Conservation (phyloP, 2,113 vertebrate genomes). For the Oreochromis spilurus region DNA sequence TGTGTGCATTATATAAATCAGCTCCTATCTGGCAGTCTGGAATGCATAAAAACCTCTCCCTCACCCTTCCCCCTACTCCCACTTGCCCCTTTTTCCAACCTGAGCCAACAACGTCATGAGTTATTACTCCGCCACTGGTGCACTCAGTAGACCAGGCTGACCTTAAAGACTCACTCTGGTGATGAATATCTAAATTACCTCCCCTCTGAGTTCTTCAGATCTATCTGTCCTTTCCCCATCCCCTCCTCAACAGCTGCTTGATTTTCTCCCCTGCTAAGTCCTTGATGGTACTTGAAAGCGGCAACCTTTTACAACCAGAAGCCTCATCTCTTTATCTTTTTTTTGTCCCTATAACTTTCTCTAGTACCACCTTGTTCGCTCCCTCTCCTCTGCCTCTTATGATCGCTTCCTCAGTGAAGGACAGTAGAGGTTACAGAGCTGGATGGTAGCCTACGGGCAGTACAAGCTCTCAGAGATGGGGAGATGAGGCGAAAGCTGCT, state of each 20-base stretch:
- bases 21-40: not conserved
- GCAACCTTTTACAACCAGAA: not conserved
- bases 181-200: conserved; percentile 39
- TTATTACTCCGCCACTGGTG: conserved; percentile 6
- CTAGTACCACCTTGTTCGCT: not conserved
- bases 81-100: not conserved
- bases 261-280: not conserved
- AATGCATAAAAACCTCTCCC: not conserved
- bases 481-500: not conserved
- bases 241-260: not conserved
- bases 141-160: conserved; percentile 9
- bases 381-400: not conserved
- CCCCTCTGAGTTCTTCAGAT: not conserved
- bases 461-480: not conserved
- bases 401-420: conserved; percentile 3
- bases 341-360: not conserved
- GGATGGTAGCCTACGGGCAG: conserved; percentile 2
- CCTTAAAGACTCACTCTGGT: conserved; percentile 28
- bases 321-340: not conserved
- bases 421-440: conserved; percentile 22
- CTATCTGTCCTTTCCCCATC: not conserved
- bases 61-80: not conserved
- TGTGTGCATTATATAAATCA: not conserved
- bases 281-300: not conserved
- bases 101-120: not conserved